Evolutionary conservation across 2,797 vertebrate species (phyloP).

Genomic region (Scleropages formosus): DNA sequence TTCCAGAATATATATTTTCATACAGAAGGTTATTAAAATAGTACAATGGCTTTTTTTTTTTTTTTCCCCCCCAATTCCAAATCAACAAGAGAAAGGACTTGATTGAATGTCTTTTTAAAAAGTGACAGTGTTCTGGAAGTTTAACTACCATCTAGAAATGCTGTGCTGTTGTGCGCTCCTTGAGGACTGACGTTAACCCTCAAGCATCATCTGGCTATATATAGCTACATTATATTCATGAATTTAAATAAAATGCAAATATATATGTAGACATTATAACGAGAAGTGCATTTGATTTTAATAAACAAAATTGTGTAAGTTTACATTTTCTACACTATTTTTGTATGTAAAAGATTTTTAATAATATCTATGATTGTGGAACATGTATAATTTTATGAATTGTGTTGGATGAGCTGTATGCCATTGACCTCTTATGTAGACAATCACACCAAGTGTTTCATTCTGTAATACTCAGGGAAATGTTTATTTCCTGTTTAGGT

Average conservation of each 20-base stretch:
- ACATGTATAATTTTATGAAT: slow-evolving; percentile 37
- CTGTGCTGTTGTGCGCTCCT: slow-evolving; percentile 56
- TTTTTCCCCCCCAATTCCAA: slow-evolving; percentile 50
- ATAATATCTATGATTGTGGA: slow-evolving; percentile 29
- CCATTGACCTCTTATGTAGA: slow-evolving; percentile 44
- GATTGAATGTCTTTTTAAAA: slow-evolving; percentile 16
- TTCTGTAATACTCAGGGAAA: slow-evolving; percentile 57
- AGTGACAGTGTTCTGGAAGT: slow-evolving; percentile 13
- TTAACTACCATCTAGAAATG: background rate
- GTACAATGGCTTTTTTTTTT: slow-evolving; percentile 44
- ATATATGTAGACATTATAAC: slow-evolving; percentile 22
- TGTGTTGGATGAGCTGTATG: slow-evolving; percentile 32
- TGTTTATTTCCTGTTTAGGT: slow-evolving; percentile 39
- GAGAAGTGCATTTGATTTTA: slow-evolving; percentile 38
- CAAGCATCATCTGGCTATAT: slow-evolving; percentile 49
- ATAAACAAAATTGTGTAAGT: slow-evolving; percentile 37
- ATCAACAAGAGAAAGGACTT: slow-evolving; percentile 36
- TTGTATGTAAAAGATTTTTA: slow-evolving; percentile 40
- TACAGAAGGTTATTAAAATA: slow-evolving; percentile 53
- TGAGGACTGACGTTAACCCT: slow-evolving; percentile 48
- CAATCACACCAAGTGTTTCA: slow-evolving; percentile 46
- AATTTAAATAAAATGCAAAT: slow-evolving; percentile 39
- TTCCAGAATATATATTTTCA: slow-evolving; percentile 71
- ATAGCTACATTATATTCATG: slow-evolving; percentile 50
- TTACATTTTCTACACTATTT: slow-evolving; percentile 48